phyloP scores from a whole-genome alignment of 2,888 invertebrate species.

The Deilephila porcellus region DNA sequence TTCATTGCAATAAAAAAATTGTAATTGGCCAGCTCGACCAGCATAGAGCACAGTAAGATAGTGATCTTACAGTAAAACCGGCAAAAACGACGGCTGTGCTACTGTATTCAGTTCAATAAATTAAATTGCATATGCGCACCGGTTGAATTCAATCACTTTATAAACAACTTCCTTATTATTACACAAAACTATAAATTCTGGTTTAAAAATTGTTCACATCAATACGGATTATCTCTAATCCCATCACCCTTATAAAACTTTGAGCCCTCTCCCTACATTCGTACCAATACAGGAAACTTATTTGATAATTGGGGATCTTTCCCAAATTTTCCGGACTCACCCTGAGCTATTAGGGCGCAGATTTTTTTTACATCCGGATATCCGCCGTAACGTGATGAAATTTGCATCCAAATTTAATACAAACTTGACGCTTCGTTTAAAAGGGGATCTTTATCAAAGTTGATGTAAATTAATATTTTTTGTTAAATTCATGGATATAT shows the following conservation, averaged over 20 bases:
- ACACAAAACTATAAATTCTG: background rate
- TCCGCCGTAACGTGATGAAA: background rate
- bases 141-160: too few relatives aligned
- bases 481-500: background rate
- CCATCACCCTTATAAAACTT: background rate
- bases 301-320: conserved; percentile 12
- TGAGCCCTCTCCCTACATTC: background rate
- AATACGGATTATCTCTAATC: background rate
- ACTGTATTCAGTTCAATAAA: too few relatives aligned
- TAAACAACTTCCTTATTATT: too few relatives aligned
- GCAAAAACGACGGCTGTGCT: too few relatives aligned
- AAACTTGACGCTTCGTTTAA: conserved; percentile 6
- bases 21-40: too few relatives aligned
- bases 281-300: conserved; percentile 1
- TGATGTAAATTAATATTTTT: background rate
- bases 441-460: background rate
- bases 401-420: conserved; percentile 10
- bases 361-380: background rate
- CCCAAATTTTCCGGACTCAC: background rate
- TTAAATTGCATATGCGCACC: too few relatives aligned
- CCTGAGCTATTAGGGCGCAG: background rate
- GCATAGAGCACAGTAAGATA: too few relatives aligned
- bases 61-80: too few relatives aligned
- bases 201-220: background rate
- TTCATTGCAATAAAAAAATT: too few relatives aligned